Conservation (phyloP, 2,888 invertebrate genomes). For the Atrina japonica region DNA sequence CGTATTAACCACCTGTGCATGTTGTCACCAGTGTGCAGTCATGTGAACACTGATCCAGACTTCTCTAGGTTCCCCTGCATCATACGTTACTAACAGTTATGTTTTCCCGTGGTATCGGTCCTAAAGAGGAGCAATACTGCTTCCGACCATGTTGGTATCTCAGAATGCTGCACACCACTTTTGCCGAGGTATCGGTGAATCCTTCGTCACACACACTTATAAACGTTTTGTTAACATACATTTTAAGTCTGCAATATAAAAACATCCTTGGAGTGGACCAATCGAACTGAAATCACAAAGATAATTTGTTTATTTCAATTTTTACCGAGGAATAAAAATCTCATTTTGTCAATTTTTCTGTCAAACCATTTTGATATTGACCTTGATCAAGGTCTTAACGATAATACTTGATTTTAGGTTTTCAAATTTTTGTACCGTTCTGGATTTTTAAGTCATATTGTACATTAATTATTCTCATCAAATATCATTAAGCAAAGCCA, state of each 20-base stretch:
- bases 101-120: slow-evolving; percentile 45
- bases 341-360: no score
- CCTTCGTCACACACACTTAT: slow-evolving; percentile 62
- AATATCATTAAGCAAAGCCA: no score
- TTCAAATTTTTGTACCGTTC: no score
- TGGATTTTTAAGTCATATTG: no score
- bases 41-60: slow-evolving; percentile 56
- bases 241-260: slow-evolving; percentile 66
- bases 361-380: no score
- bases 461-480: no score
- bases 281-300: slow-evolving; percentile 55
- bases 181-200: slow-evolving; percentile 57
- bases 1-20: slow-evolving; percentile 54
- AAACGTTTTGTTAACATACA: slow-evolving; percentile 64
- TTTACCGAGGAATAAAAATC: no score
- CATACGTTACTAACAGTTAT: slow-evolving; percentile 56
- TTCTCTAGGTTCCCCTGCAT: slow-evolving; percentile 59
- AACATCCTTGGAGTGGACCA: slow-evolving; percentile 54
- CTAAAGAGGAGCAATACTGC: slow-evolving; percentile 62
- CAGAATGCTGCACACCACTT: slow-evolving; percentile 62
- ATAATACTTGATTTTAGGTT: no score
- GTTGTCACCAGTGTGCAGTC: slow-evolving; percentile 16
- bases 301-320: no score
- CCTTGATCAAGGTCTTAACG: no score
- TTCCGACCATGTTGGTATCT: slow-evolving; percentile 59